Conservation (phyloP, 1,140 invertebrate species). For the Luehdorfia chinensis region DNA sequence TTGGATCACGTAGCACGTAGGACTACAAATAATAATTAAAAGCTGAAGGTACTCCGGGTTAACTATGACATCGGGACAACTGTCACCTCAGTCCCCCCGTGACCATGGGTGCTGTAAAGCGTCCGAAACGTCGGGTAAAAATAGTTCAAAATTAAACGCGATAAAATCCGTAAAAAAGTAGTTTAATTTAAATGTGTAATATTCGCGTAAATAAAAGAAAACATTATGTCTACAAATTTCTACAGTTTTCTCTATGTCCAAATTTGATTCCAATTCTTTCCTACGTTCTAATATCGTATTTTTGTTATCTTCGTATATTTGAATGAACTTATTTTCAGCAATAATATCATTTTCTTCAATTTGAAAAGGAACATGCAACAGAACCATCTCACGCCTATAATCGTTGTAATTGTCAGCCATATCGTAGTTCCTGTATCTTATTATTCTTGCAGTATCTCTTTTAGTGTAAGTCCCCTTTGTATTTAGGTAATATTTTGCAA, state of each 20-base stretch:
- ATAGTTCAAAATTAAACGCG: no score
- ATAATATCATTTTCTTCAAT: constrained; percentile 29
- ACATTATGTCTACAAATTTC: constrained; percentile 29
- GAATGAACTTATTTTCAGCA: constrained; percentile 24
- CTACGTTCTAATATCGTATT: constrained; percentile 18
- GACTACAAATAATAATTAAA: no score
- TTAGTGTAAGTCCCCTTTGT: constrained; percentile 9
- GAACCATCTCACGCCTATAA: constrained; percentile 48
- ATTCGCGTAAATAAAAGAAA: no score
- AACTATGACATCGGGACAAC: no score
- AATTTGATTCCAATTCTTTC: constrained; percentile 35
- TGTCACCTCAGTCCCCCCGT: no score
- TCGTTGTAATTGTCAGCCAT: constrained; percentile 35
- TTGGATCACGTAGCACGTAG: neutral
- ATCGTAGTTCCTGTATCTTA: constrained; percentile 35
- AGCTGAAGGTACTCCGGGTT: no score
- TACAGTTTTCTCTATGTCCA: constrained; percentile 27
- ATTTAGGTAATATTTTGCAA: constrained; percentile 20
- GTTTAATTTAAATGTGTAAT: no score
- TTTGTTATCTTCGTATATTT: constrained; percentile 20
- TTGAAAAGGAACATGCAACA: constrained; percentile 40
- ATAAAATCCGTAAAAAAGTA: no score
- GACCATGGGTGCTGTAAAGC: no score
- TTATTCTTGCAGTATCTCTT: constrained; percentile 10
- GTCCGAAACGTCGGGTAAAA: no score